These are phyloP conservation scores for Holothuria leucospilota DNA, from an alignment of 53 echinoderm and acorn worm species.

Conservation along the genomic window DNA sequence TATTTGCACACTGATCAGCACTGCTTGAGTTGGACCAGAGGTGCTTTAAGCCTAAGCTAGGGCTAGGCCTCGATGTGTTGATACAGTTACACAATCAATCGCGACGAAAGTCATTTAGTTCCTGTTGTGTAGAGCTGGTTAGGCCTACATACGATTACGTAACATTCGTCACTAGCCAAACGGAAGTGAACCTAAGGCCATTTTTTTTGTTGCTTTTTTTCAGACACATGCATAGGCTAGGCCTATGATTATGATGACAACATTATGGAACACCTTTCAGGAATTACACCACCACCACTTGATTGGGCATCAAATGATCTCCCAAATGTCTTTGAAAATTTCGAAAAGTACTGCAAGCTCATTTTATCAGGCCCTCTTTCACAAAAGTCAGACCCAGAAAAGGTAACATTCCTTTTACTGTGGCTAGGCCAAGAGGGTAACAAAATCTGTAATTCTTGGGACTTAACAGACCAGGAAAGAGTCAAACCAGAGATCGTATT, in stretches of 20 bases:
- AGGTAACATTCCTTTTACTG: constrained; percentile 40
- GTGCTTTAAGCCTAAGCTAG: no score
- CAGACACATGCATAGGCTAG: no score
- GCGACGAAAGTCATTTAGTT: no score
- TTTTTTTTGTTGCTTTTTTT: no score
- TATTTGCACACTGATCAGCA: no score
- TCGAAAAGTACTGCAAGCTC: constrained; percentile 63
- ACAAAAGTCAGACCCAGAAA: constrained; percentile 36
- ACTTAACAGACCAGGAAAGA: constrained; percentile 39
- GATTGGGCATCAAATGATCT: constrained; percentile 56
- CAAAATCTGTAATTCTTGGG: constrained; percentile 65
- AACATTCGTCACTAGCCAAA: no score
- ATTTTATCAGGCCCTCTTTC: constrained; percentile 65
- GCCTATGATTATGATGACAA: no score
- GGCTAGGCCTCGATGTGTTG: no score
- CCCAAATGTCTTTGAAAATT: constrained; percentile 53
- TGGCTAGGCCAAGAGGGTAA: constrained; percentile 72
- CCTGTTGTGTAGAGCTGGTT: not conserved
- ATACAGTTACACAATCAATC: no score
- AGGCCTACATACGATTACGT: not conserved
- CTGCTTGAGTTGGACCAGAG: no score
- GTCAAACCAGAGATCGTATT: constrained; percentile 49
- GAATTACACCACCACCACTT: constrained; percentile 55
- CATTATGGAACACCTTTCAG: constrained; percentile 56
- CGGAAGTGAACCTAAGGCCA: no score